A percentile compares a stretch with the other conserved stretches of the same genome.
These are phyloP conservation scores for Galeopterus variegatus DNA, from an alignment of 2,113 vertebrate species.

Conservation along the genomic window DNA sequence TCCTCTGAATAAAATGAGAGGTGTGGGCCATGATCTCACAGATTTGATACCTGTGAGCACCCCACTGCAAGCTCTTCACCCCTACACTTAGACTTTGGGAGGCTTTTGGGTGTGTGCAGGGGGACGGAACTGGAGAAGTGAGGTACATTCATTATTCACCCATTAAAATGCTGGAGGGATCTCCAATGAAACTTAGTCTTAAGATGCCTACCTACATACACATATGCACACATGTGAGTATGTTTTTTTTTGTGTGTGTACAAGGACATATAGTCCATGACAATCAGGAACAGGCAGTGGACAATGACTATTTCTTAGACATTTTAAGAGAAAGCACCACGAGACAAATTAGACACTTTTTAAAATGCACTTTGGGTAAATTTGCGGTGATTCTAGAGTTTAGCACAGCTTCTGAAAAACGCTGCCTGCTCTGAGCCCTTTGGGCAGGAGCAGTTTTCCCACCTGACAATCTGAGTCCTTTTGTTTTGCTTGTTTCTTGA, in stretches of 20 bases:
- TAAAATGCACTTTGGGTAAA: not conserved
- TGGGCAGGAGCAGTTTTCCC: not conserved
- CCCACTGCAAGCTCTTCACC: no score
- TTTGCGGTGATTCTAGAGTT: not conserved
- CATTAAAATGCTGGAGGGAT: not conserved
- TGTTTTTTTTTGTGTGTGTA: no score
- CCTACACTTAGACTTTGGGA: not conserved
- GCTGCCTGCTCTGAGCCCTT: not conserved
- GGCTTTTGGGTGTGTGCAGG: not conserved
- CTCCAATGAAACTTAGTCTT: not conserved
- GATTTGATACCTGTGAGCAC: not conserved
- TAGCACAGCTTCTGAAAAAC: not conserved
- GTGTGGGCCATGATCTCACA: conserved; percentile 12
- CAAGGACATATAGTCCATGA: not conserved
- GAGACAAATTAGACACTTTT: not conserved
- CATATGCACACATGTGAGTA: not conserved
- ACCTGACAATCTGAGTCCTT: not conserved
- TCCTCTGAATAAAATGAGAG: not conserved
- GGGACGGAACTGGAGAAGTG: not conserved
- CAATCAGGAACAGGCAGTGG: not conserved
- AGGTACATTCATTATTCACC: not conserved
- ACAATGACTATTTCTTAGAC: not conserved
- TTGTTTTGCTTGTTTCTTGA: not conserved
- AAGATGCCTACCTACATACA: not conserved
- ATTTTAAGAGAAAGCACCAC: not conserved